A percentile compares a stretch with the other conserved stretches of the same genome.
Evolutionary conservation across 2,113 vertebrate species (phyloP).

Genomic region (Callionymus lyra): DNA sequence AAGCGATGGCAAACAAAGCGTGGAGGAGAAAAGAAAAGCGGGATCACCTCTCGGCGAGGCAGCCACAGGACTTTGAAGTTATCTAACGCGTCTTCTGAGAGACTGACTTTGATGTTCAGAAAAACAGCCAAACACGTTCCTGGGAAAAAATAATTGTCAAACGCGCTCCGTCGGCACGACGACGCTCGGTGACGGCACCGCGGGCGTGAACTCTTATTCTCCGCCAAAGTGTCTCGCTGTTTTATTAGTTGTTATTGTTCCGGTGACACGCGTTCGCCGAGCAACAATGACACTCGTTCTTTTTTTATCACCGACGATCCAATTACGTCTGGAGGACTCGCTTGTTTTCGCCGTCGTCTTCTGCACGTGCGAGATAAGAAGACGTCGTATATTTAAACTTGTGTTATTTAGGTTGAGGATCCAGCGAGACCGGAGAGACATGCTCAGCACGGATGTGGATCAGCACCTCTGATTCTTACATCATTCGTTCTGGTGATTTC

Average conservation of each 20-base stretch:
- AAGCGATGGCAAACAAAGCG: conserved; percentile 38
- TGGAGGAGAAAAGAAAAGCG: conserved; percentile 47
- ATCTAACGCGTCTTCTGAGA: conserved; percentile 58
- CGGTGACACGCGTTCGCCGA: conserved; percentile 8
- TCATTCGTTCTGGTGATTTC: too few relatives aligned
- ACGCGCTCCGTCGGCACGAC: conserved; percentile 26
- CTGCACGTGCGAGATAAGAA: too few relatives aligned
- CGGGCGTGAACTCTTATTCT: conserved; percentile 31
- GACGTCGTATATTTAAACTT: too few relatives aligned
- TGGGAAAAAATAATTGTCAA: conserved; percentile 56
- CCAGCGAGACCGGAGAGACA: too few relatives aligned
- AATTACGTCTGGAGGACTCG: too few relatives aligned
- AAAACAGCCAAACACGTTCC: conserved; percentile 47
- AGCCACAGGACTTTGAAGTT: conserved; percentile 59
- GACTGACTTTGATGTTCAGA: conserved; percentile 58
- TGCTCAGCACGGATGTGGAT: too few relatives aligned
- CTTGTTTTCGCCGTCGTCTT: too few relatives aligned
- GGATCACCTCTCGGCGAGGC: conserved; percentile 50
- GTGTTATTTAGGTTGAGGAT: too few relatives aligned
- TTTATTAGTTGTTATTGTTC: conserved; percentile 22
- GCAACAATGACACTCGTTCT: not conserved
- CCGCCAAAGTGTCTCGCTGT: conserved; percentile 12
- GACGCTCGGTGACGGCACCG: conserved; percentile 36
- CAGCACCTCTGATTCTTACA: too few relatives aligned
- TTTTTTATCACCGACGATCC: too few relatives aligned